Evolutionary conservation across 2,113 vertebrate genomes (phyloP), one percentile per base, ranked within the genome.

Genomic region (Zapus hudsonius): DNA sequence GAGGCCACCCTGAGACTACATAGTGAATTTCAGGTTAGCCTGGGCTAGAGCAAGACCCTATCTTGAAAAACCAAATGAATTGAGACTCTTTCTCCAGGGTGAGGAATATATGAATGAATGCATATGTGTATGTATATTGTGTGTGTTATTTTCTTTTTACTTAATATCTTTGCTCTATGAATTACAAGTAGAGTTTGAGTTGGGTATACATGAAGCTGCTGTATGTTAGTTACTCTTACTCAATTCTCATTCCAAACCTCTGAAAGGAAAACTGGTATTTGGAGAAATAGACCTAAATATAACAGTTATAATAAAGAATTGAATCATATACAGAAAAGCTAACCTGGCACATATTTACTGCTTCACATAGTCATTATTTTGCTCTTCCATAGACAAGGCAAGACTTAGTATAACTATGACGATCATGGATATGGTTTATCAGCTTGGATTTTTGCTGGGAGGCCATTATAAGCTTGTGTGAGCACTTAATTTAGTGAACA

Each of bases 181-280:
- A 27, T 89, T 92, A 75, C n/a, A 79, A 22, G 38, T 76, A 83
- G 91, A 96, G 19, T 67, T 76, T 80, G 91, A 96, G 19, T 67
- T 67, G 38, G 61, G 31, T 88, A 13, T 52, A 64, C 25, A 59
- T 42, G 63, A 94, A 92, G 20, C 29, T 84, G 20, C 33, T 93
- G 84, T 95, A 47, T 81, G 69, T 38, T 92, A 36, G 23, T 38
- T 7, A 44, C 12, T 78, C 22, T 15, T 88, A 61, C 1, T 86
- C 61, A 33, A 0, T 75, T 94, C 59, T 88, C 36, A 66, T 5
- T 63, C 23, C 27, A 83, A 16, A 67, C 27, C n/a, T 87, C 1
- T 73, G 57, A 10, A 64, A 66, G 70, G 27, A 59, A 88, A 79
- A 40, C 44, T 67, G 13, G 2, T 42, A 42, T 17, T 90, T 85